Evolutionary conservation across 2,797 vertebrate genomes (phyloP).

Genomic region (Hirundo rustica): DNA sequence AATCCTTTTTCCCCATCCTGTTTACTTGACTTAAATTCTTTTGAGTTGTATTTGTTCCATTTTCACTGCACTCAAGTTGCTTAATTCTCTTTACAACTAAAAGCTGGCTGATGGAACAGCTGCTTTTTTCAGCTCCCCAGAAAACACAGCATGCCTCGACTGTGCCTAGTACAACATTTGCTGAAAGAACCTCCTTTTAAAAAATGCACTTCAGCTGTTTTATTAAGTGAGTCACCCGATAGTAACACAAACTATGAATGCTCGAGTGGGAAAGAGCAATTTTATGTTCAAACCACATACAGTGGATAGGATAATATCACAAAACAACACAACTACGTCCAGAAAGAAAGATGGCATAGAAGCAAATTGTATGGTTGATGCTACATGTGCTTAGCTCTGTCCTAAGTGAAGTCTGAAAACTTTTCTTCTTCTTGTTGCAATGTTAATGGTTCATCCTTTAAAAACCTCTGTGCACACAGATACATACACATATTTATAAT

Average conservation of each 20-base stretch:
- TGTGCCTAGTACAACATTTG: not conserved
- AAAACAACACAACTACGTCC: not conserved
- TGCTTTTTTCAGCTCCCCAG: slow-evolving; percentile 2
- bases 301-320: not conserved
- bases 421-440: not conserved
- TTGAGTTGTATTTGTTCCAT: not conserved
- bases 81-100: not conserved
- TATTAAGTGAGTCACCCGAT: slow-evolving; percentile 3
- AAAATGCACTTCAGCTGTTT: slow-evolving; percentile 16
- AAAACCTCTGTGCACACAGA: not conserved
- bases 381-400: not conserved
- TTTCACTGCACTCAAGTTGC: not conserved
- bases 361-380: not conserved
- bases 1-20: not conserved
- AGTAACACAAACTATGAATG: not conserved
- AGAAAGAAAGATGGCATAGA: not conserved
- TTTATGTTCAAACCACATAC: not conserved
- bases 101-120: not conserved
- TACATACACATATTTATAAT: not conserved
- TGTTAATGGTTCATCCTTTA: not conserved
- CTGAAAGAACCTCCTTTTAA: not conserved
- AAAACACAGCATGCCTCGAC: not conserved
- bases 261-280: not conserved
- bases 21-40: not conserved
- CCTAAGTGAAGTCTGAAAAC: not conserved